Conservation (phyloP, 2,113 vertebrate genomes). For the Sorex araneus region DNA sequence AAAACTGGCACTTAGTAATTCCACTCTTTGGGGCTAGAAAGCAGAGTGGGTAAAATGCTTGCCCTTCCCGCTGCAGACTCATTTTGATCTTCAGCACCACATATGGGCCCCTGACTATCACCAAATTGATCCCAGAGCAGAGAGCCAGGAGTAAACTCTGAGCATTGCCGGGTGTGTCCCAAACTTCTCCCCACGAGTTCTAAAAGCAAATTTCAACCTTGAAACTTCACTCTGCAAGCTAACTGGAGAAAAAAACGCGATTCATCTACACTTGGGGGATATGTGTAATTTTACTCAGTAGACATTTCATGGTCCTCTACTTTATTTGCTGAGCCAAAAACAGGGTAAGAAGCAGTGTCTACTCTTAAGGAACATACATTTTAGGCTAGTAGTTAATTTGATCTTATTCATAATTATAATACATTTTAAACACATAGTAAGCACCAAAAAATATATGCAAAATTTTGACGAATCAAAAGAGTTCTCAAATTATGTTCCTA, state of each 20-base stretch:
- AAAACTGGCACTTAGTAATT: background rate
- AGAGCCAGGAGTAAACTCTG: too few species aligned
- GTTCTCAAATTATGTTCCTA: background rate
- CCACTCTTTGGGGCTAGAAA: background rate
- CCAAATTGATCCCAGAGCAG: too few species aligned
- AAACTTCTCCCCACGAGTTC: too few species aligned
- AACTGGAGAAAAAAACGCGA: background rate
- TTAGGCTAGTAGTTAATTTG: background rate
- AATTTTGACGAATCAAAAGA: background rate
- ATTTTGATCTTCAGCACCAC: too few species aligned
- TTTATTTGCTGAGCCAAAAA: background rate
- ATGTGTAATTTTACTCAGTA: background rate
- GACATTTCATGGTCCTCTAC: background rate
- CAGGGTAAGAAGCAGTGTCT: background rate
- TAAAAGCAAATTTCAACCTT: background rate
- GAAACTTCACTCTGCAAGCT: background rate
- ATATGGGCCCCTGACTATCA: too few species aligned
- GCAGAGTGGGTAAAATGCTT: too few species aligned
- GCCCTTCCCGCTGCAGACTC: too few species aligned
- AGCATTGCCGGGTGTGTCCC: too few species aligned
- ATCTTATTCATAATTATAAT: slow-evolving; percentile 23
- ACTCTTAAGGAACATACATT: background rate
- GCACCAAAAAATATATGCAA: background rate
- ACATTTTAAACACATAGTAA: background rate
- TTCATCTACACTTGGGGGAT: background rate